Conservation (phyloP, 1,140 invertebrate species). For the Hyphantria cunea region DNA sequence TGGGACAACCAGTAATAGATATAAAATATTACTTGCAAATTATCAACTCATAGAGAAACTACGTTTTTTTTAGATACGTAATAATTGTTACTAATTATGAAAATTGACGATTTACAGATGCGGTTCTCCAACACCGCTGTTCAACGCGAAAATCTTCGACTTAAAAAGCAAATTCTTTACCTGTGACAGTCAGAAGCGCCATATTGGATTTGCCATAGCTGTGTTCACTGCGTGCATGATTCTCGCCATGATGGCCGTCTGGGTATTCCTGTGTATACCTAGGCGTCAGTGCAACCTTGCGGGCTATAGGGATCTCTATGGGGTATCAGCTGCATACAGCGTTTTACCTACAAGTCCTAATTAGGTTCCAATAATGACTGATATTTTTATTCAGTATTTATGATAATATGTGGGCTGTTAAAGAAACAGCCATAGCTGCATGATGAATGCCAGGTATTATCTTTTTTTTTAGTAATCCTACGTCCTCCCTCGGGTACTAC, state of each 20-base stretch:
- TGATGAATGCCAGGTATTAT: too few species aligned
- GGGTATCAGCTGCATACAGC: constrained; percentile 46
- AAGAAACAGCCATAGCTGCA: too few species aligned
- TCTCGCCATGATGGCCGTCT: constrained; percentile 47
- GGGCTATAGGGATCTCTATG: constrained; percentile 38
- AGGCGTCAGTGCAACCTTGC: constrained; percentile 41
- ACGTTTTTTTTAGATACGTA: too few species aligned
- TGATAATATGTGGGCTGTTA: not conserved
- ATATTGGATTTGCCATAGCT: constrained; percentile 43
- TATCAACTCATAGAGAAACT: too few species aligned
- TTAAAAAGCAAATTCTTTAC: constrained; percentile 56
- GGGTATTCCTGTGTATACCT: constrained; percentile 57
- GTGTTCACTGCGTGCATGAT: constrained; percentile 48
- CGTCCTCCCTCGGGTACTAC: too few species aligned
- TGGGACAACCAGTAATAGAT: too few species aligned
- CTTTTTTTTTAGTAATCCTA: too few species aligned
- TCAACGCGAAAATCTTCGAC: constrained; percentile 62
- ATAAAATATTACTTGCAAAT: too few species aligned
- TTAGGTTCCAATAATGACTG: too few species aligned
- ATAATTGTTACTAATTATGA: too few species aligned
- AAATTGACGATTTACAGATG: constrained; percentile 72
- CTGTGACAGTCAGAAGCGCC: constrained; percentile 33
- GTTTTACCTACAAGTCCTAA: constrained; percentile 43
- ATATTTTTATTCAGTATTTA: not conserved
- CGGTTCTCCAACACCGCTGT: constrained; percentile 48